phyloP scores from a whole-genome alignment of 1,140 invertebrate species.

The Heterodera schachtii region DNA sequence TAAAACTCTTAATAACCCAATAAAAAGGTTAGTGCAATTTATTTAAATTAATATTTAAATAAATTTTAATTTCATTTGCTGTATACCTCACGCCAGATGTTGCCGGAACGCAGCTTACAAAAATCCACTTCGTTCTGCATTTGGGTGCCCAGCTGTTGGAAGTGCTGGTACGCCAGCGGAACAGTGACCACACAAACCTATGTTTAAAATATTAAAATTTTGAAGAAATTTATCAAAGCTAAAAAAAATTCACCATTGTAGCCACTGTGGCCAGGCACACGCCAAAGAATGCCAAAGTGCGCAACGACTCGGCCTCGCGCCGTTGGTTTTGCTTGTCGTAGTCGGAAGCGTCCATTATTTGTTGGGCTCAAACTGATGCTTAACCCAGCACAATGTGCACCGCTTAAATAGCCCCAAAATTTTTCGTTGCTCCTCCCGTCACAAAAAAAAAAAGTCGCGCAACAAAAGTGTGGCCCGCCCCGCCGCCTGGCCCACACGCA shows the following conservation, averaged over 20 bases:
- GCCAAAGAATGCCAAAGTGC: constrained; percentile 31
- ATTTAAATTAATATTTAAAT: no score
- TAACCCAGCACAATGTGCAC: no score
- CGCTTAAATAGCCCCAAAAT: no score
- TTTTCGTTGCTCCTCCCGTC: no score
- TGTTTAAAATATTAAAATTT: background rate
- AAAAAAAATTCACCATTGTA: constrained; percentile 24
- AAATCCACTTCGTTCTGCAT: constrained; percentile 46
- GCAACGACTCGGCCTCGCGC: constrained; percentile 32
- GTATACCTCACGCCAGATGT: constrained; percentile 48
- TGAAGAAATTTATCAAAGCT: background rate
- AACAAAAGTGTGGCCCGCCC: no score
- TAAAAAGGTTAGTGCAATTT: no score
- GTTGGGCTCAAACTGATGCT: no score
- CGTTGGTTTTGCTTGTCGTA: constrained; percentile 23
- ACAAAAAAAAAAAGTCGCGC: no score
- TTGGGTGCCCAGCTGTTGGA: constrained; percentile 20
- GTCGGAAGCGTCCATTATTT: background rate
- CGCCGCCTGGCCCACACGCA: no score
- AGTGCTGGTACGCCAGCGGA: constrained; percentile 54
- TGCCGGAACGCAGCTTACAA: constrained; percentile 49
- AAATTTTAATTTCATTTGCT: background rate
- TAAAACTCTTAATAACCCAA: no score
- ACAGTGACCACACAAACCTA: constrained; percentile 44
- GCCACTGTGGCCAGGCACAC: constrained; percentile 33